These are phyloP conservation scores for Pituophis catenifer DNA, from an alignment of 2,113 vertebrate genomes.

Conservation along the genomic window DNA sequence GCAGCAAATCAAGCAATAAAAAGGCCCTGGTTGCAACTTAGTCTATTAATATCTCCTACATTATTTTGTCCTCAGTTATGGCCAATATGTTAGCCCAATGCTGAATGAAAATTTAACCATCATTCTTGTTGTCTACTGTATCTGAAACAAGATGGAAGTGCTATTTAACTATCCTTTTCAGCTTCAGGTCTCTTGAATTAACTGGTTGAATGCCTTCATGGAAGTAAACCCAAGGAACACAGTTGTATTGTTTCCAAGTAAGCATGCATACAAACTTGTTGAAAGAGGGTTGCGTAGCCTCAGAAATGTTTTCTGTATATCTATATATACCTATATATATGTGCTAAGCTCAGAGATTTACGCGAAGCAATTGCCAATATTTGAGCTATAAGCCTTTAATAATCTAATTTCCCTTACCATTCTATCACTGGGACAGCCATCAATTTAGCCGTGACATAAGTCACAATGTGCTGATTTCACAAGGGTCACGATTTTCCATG, in stretches of 20 bases:
- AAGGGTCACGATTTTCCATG: not conserved
- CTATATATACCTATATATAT: not conserved
- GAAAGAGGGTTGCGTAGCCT: not conserved
- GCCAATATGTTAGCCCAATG: not conserved
- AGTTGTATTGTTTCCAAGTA: not conserved
- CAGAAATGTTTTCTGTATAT: not conserved
- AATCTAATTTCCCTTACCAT: not conserved
- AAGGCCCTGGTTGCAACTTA: too few relatives aligned
- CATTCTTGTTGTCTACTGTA: not conserved
- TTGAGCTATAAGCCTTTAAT: not conserved
- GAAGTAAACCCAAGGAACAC: not conserved
- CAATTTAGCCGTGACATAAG: not conserved
- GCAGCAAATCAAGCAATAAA: not conserved
- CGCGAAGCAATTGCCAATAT: not conserved
- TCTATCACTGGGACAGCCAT: not conserved
- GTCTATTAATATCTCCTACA: not conserved
- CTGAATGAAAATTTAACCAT: not conserved
- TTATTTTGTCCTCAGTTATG: not conserved
- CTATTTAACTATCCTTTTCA: not conserved
- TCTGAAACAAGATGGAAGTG: not conserved
- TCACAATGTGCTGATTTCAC: not conserved
- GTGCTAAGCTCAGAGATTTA: not conserved
- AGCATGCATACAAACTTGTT: not conserved
- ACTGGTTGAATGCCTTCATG: not conserved
- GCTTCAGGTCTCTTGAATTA: not conserved